Conservation (phyloP, 2,113 vertebrate genomes). For the Falco punctatus region DNA sequence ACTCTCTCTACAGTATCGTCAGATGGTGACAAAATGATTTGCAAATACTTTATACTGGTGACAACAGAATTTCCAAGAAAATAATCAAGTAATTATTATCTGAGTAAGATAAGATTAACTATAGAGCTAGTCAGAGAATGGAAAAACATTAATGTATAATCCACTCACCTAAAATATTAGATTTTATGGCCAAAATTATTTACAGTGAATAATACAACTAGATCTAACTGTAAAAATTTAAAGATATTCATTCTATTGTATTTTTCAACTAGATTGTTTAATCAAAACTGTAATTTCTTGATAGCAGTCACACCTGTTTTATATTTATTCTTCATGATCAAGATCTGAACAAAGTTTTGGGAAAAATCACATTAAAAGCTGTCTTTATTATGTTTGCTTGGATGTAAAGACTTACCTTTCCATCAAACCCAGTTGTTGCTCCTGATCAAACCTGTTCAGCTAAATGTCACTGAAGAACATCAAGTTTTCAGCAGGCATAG, state of each 20-base stretch:
- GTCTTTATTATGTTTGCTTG: background rate
- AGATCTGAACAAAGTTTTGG: background rate
- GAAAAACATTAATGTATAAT: background rate
- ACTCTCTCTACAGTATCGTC: background rate
- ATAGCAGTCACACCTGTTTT: background rate
- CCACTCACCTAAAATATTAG: background rate
- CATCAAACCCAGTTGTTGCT: background rate
- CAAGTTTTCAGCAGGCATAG: background rate
- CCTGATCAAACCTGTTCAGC: background rate
- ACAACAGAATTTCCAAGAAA: background rate
- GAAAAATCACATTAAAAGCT: background rate
- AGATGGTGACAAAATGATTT: background rate
- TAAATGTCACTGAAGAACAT: background rate
- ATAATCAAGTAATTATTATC: background rate
- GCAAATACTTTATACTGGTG: background rate
- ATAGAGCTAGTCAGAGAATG: background rate
- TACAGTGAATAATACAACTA: background rate
- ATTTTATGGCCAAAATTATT: background rate
- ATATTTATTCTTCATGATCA: background rate
- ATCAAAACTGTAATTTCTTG: background rate
- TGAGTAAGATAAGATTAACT: background rate
- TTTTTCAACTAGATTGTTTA: background rate
- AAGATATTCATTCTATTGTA: background rate
- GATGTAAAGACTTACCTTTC: background rate
- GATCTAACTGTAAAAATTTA: background rate